A percentile compares a stretch with the other conserved stretches of the same genome.
Conservation (phyloP, 2,888 invertebrate species). For the Alviniconcha strummeri region DNA sequence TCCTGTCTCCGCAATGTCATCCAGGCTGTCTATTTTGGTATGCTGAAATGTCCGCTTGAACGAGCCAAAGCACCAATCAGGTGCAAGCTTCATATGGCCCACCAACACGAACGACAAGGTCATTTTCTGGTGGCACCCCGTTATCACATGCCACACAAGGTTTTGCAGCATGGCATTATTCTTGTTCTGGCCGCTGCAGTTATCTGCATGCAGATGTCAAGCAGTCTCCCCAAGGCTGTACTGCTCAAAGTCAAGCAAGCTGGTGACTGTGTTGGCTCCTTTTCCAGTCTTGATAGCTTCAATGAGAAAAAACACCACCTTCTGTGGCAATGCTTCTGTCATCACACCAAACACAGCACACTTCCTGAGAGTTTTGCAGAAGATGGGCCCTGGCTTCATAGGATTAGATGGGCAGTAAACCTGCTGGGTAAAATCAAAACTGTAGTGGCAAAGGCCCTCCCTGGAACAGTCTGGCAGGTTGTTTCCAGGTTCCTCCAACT, state of each 20-base stretch:
- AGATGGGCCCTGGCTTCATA: slow-evolving; percentile 45
- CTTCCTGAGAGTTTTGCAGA: slow-evolving; percentile 36
- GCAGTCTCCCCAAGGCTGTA: slow-evolving; percentile 29
- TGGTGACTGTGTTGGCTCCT: slow-evolving; percentile 37
- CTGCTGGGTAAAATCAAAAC: slow-evolving; percentile 45
- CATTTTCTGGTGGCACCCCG: slow-evolving; percentile 23
- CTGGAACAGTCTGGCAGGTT: too few species aligned
- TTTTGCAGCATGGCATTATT: slow-evolving; percentile 20
- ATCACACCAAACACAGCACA: slow-evolving; percentile 31
- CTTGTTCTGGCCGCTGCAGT: slow-evolving; percentile 30
- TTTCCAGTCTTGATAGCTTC: slow-evolving; percentile 34
- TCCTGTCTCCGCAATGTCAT: slow-evolving; percentile 32
- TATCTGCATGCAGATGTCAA: slow-evolving; percentile 29
- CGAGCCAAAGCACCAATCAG: slow-evolving; percentile 41
- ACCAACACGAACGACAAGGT: slow-evolving; percentile 27
- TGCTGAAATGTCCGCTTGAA: not conserved
- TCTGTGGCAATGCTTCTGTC: slow-evolving; percentile 22
- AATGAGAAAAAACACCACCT: slow-evolving; percentile 22
- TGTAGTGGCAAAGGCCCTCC: not conserved
- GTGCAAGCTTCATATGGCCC: slow-evolving; percentile 42
- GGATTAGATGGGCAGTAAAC: slow-evolving; percentile 45
- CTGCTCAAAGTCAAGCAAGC: slow-evolving; percentile 33
- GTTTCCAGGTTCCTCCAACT: too few species aligned
- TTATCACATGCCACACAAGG: slow-evolving; percentile 30
- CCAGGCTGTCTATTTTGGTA: slow-evolving; percentile 32